phyloP scores from a whole-genome alignment of 1,140 invertebrate species.

The Thaumetopoea pityocampa region DNA sequence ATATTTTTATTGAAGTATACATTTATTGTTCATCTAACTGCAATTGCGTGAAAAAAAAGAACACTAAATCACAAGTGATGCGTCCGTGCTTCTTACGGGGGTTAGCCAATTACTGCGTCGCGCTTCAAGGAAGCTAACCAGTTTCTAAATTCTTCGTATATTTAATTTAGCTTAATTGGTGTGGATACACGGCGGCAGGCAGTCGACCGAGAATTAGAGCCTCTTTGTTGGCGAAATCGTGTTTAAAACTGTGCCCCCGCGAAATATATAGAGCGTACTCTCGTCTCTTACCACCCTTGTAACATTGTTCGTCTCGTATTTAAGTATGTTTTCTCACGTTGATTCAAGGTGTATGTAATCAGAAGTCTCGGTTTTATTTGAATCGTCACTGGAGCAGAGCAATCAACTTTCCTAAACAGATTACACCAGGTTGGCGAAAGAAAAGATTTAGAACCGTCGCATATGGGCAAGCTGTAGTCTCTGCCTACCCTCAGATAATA shows the following conservation, averaged over 20 bases:
- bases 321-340: conserved; percentile 9
- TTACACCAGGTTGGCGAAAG: too few relatives aligned
- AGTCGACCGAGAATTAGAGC: conserved; percentile 60
- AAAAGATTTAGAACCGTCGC: too few relatives aligned
- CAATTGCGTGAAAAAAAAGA: conserved; percentile 33
- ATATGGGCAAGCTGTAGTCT: too few relatives aligned
- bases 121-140: conserved; percentile 72
- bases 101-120: conserved; percentile 71
- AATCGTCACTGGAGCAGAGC: conserved; percentile 1
- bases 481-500: too few relatives aligned
- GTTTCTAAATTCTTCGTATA: conserved; percentile 75
- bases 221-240: conserved; percentile 58
- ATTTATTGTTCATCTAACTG: conserved; percentile 21
- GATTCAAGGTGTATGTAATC: conserved; percentile 20
- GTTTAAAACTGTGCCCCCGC: conserved; percentile 49
- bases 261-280: conserved; percentile 26
- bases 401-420: conserved; percentile 15
- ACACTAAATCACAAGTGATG: conserved; percentile 63
- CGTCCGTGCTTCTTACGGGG: conserved; percentile 54
- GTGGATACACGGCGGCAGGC: conserved; percentile 51
- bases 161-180: conserved; percentile 74
- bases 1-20: conserved; percentile 29
- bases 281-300: conserved; percentile 23
- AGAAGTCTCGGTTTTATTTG: conserved; percentile 8
- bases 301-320: conserved; percentile 13